These are phyloP conservation scores for Mormyrus iriodes DNA, from an alignment of 2,113 vertebrate species.

Conservation along the genomic window DNA sequence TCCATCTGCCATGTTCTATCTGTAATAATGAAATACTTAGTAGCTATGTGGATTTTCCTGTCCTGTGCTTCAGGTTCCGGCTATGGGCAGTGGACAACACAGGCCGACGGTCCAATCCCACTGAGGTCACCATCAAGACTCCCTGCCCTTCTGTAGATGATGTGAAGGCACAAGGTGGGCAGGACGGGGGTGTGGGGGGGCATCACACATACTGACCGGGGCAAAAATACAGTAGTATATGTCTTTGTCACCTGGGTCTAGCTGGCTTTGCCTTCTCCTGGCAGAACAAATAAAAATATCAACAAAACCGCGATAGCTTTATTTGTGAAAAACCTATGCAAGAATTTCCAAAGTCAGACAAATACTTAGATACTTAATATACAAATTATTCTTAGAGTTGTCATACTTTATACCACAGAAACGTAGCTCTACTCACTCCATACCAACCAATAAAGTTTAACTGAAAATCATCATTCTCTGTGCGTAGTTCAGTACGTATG, in stretches of 20 bases:
- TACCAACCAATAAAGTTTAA: background rate
- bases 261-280: background rate
- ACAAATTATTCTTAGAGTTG: background rate
- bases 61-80: conserved; percentile 72
- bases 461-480: background rate
- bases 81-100: conserved; percentile 97
- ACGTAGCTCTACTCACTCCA: background rate
- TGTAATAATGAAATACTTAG: background rate
- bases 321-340: background rate
- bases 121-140: conserved; percentile 88
- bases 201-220: background rate
- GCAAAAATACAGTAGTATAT: background rate
- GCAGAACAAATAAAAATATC: background rate
- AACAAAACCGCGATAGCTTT: background rate
- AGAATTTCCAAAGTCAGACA: background rate
- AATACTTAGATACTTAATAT: background rate
- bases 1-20: background rate
- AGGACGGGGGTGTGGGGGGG: background rate
- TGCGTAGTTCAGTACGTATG: background rate
- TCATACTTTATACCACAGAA: background rate
- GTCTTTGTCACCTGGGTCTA: background rate
- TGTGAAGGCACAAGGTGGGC: conserved; percentile 92
- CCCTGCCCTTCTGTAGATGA: conserved; percentile 95
- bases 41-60: background rate
- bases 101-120: conserved; percentile 84